Base-by-base conservation (phyloP, 1,140 invertebrate species). In the Trissolcus basalis region DNA sequence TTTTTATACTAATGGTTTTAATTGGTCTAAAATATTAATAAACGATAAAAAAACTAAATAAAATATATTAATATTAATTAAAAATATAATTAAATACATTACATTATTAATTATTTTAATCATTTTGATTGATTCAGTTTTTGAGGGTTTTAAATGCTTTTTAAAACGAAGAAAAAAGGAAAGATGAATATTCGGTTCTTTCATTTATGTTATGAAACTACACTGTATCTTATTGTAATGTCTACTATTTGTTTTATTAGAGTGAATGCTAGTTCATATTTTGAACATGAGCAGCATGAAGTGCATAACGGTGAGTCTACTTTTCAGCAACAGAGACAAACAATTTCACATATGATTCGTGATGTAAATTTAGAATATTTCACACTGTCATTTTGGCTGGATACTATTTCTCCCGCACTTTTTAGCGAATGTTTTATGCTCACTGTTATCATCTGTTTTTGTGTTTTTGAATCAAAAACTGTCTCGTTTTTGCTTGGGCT, bases 211-310 rank as follows among this genome's bases (percentile, higher is more conserved):
- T 33, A 51, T 5, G 8, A 10, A 49, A 45, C 44, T 47, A 16
- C 6, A 50, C 1, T 6, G 43, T 10, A 4, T 41, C 6, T 55
- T 51, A 58, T 63, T 79, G 61, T 73, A 72, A 78, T 65, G 49
- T 70, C 19, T 27, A n/a, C 11, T 68, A 50, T 68, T 77, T 70
- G 61, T 77, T 73, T 70, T 74, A n/a, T 65, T 51, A 68, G 74
- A 77, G 13, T 71, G 68, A 77, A 61, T 63, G 49, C 65, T 70
- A 54, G 64, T 64, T 64, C 69, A 19, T 72, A 69, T 16, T 69
- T 63, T 74, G 72, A 70, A 71, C 74, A 53, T 59, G 63, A 72
- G 49, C 73, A 55, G 65, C 55, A 69, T 76, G 47, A 76, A 41
- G 53, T 64, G 61, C 59, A 51, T 69, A 41, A 72, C 14, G 75